Base-by-base conservation (phyloP, 1,140 invertebrate species). In the Capitella teleta region DNA sequence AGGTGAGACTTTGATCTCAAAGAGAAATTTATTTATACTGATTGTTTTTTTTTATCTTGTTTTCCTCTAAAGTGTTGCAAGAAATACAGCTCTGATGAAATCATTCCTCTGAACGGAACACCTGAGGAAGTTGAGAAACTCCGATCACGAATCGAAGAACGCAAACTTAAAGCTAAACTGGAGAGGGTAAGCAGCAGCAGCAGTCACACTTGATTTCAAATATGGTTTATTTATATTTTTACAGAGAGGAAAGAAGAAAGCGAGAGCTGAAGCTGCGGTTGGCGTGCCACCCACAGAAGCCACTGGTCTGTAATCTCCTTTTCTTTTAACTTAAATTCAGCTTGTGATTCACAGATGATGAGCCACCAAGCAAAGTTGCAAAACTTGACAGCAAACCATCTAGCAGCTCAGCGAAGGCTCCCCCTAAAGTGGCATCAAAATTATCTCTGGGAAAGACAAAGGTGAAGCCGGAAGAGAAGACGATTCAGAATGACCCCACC, bases 401-500 rank as follows among this genome's bases (percentile, higher is more conserved):
- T 32, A 32, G 30, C 30, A 32, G 30, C 30, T 8, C n/a, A 8
- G 30, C 8, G n/a, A n/a, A n/a, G 8, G n/a, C n/a, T n/a, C 8
- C 30, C 30, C 8, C 8, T n/a, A 32, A 32, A n/a, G n/a, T n/a
- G n/a, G 8, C 30, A n/a, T 32, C 14, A 45, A 40, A 18, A 47
- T 24, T 5, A 52, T 46, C 26, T 26, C 40, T 40, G 5, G 26
- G 21, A 8, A n/a, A 1, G 28, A 45, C 19, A 19, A 41, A 16
- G 14, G 3, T n/a, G n/a, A n/a, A n/a, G n/a, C n/a, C n/a, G n/a
- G n/a, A n/a, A n/a, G n/a, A n/a, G n/a, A n/a, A n/a, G n/a, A n/a
- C n/a, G 36, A 59, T 68, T 28, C 67, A 70, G n/a, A 83, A 90
- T 57, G 91, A 98, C 76, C 86, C 89, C 0, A 86, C 85, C 57